phyloP scores from a whole-genome alignment of 2,113 vertebrate genomes.

The Epinephelus lanceolatus region DNA sequence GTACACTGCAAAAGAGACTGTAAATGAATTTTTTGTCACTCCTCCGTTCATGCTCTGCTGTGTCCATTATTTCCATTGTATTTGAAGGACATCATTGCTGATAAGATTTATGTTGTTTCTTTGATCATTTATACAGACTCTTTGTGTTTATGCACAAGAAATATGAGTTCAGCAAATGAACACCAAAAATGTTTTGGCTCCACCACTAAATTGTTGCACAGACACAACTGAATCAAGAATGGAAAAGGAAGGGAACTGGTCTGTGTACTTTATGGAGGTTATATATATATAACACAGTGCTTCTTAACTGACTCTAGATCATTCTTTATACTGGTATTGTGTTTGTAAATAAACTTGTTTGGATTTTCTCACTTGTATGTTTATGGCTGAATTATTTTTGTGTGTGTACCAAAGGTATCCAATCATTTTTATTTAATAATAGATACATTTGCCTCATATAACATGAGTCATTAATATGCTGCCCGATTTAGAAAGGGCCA shows the following conservation, averaged over 20 bases:
- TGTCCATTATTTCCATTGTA: slow-evolving; percentile 1
- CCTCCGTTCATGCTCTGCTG: slow-evolving; percentile 43
- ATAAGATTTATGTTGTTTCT: slow-evolving; percentile 15
- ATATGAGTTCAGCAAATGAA: slow-evolving; percentile 2
- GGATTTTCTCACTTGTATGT: slow-evolving; percentile 69
- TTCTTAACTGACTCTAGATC: slow-evolving; percentile 68
- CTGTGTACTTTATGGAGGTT: slow-evolving; percentile 35
- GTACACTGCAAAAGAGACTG: slow-evolving; percentile 19
- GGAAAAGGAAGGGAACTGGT: slow-evolving; percentile 23
- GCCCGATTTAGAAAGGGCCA: not conserved
- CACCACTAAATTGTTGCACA: slow-evolving; percentile 46
- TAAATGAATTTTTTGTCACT: slow-evolving; percentile 18
- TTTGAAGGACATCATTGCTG: not conserved
- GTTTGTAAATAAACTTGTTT: slow-evolving; percentile 85
- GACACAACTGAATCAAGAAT: slow-evolving; percentile 24
- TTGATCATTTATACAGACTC: slow-evolving; percentile 11
- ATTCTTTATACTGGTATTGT: slow-evolving; percentile 77
- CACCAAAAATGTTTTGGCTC: slow-evolving; percentile 30
- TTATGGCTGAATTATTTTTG: not conserved
- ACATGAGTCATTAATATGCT: not conserved
- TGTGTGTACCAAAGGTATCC: not conserved
- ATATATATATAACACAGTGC: slow-evolving; percentile 49
- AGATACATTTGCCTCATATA: not conserved
- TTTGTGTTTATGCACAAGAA: slow-evolving; percentile 25
- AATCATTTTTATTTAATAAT: not conserved